A percentile compares a stretch with the other conserved stretches of the same genome.
phyloP scores from a whole-genome alignment of 2,888 invertebrate species.

The Lycaena phlaeas region DNA sequence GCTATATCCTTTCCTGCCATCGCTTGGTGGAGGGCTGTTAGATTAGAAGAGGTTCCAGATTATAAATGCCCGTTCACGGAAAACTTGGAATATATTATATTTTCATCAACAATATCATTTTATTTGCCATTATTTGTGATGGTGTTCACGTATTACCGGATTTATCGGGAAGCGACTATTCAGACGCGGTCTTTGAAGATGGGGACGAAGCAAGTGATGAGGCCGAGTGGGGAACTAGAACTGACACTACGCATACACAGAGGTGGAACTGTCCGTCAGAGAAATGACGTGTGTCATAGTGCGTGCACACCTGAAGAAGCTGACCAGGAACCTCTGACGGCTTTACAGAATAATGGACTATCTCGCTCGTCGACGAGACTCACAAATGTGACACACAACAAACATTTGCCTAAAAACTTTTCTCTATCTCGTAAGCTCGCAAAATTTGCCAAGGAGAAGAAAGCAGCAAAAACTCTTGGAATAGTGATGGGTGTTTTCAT shows the following conservation, averaged over 20 bases:
- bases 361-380: conserved; percentile 80
- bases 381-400: conserved; percentile 72
- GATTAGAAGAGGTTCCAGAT: conserved; percentile 84
- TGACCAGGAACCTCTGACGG: conserved; percentile 80
- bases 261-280: conserved; percentile 84
- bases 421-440: conserved; percentile 93
- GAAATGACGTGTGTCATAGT: conserved; percentile 64
- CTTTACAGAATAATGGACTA: conserved; percentile 84
- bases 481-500: conserved; percentile 98
- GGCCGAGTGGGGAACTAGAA: conserved; percentile 88
- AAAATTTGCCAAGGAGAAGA: conserved; percentile 97
- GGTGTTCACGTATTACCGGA: conserved; percentile 98
- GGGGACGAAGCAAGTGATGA: conserved; percentile 91
- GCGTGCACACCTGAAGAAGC: conserved; percentile 80
- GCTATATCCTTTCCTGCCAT: conserved; percentile 99
- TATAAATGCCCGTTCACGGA: conserved; percentile 97
- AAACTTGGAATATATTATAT: conserved; percentile 95
- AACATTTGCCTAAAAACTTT: conserved; percentile 88
- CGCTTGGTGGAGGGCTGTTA: conserved; percentile 93
- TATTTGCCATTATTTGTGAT: conserved; percentile 97
- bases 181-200: conserved; percentile 92
- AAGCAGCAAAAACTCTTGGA: conserved; percentile 96
- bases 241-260: conserved; percentile 94
- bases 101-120: conserved; percentile 98
- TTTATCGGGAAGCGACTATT: conserved; percentile 93